Conservation (phyloP, 2,888 invertebrate genomes). For the Coelopa pilipes region DNA sequence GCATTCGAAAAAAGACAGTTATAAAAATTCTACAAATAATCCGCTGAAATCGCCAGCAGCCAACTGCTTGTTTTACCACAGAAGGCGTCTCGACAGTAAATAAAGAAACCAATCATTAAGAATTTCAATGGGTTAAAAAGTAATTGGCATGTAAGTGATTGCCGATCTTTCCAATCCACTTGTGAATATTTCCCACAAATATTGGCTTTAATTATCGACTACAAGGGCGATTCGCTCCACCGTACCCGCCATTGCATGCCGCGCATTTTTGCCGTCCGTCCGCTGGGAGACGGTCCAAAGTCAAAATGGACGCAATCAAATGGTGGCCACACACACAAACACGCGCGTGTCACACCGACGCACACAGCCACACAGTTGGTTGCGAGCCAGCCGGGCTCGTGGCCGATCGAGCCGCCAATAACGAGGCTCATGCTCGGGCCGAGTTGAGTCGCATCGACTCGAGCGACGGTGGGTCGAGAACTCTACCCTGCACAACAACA, state of each 20-base stretch:
- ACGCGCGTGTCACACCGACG: background rate
- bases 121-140: no score
- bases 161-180: no score
- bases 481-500: background rate
- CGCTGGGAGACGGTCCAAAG: slow-evolving; percentile 38
- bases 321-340: background rate
- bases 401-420: slow-evolving; percentile 24
- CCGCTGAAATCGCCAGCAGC: no score
- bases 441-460: slow-evolving; percentile 18
- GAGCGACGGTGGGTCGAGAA: slow-evolving; percentile 9
- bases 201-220: no score
- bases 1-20: background rate
- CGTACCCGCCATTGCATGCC: background rate
- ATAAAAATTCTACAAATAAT: background rate
- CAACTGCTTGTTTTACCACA: no score
- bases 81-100: no score
- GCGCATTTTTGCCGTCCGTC: background rate
- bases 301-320: slow-evolving; percentile 52
- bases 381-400: slow-evolving; percentile 15
- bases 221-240: background rate
- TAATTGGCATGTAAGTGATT: no score
- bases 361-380: background rate
- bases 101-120: no score
- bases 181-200: no score
- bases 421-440: slow-evolving; percentile 11